Percentiles rank a stretch among this genome's conserved stretches.
Evolutionary conservation across 2,113 vertebrate species (phyloP).

Genomic region (Albula glossodonta): DNA sequence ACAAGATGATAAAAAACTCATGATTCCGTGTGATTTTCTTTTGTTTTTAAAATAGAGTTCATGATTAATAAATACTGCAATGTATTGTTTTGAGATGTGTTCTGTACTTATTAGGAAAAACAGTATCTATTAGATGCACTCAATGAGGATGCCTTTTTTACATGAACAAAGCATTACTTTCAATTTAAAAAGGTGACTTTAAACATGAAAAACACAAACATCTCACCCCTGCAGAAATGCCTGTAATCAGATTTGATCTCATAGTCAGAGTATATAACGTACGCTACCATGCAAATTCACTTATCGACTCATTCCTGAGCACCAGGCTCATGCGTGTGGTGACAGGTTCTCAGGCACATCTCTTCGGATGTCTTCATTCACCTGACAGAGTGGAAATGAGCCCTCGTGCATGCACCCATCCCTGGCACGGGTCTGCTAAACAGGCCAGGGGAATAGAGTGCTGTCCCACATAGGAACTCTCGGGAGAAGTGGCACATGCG

Average conservation of each 20-base stretch:
- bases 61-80: not conserved
- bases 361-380: not conserved
- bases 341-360: not conserved
- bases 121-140: not conserved
- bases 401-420: too few species aligned
- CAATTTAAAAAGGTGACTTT: not conserved
- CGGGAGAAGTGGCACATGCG: too few species aligned
- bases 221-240: not conserved
- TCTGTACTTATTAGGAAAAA: not conserved
- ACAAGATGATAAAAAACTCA: too few species aligned
- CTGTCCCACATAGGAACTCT: too few species aligned
- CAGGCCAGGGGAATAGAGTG: too few species aligned
- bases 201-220: not conserved
- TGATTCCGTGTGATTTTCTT: too few species aligned
- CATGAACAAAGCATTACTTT: not conserved
- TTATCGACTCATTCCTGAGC: not conserved
- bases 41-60: too few species aligned
- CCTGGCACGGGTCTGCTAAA: too few species aligned
- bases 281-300: not conserved
- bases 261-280: not conserved
- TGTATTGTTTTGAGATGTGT: not conserved
- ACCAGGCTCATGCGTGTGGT: not conserved
- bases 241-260: not conserved
- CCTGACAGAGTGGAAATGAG: not conserved
- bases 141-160: not conserved